Base-by-base conservation (phyloP, 2,113 vertebrate species). In the Nyctereutes procyonoides region DNA sequence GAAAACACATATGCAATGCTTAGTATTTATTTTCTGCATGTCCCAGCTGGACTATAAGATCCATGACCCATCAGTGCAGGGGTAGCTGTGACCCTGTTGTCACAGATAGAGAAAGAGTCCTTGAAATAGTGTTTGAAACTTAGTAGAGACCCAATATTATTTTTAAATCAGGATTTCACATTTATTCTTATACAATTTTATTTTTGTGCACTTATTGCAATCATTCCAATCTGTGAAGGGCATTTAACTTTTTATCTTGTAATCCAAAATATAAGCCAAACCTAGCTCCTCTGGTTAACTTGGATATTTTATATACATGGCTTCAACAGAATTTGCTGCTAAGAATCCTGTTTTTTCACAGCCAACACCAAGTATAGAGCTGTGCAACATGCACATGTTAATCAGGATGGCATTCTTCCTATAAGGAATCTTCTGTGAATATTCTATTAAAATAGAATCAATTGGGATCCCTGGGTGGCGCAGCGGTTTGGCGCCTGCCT, bases 321-420 rank as follows among this genome's bases (percentile, higher is more conserved):
- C 35, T 93, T 81, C 26, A 91, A 79, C 22, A 90, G 43, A 38
- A 79, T 85, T 93, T 77, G 12, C 19, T 76, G 9, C 48, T 81
- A 67, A 90, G 5, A 89, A 81, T 81, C 74, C 38, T 89, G 8
- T 83, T 95, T 71, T 16, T 16, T 93, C 14, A 93, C 51, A 85
- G 51, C 2, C 17, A 93, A 93, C 15, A 3, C 6, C 69, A 90
- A 89, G 24, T 11, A 69, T 8, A 82, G 79, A 71, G 48, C 22
- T 77, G 20, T 90, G 28, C 30, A 67, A 43, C 16, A 38, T 3
- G 5, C 8, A 89, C 14, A 16, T 74, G 22, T 35, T 87, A 69
- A 63, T 90, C 20, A 84, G 88, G 30, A 63, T 63, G 62, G 38
- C 20, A 81, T 1, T 53, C 4, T 55, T 53, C 4, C 26, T 69